These are phyloP conservation scores for Gortyna flavago DNA, from an alignment of 2,888 invertebrate species.

Conservation along the genomic window DNA sequence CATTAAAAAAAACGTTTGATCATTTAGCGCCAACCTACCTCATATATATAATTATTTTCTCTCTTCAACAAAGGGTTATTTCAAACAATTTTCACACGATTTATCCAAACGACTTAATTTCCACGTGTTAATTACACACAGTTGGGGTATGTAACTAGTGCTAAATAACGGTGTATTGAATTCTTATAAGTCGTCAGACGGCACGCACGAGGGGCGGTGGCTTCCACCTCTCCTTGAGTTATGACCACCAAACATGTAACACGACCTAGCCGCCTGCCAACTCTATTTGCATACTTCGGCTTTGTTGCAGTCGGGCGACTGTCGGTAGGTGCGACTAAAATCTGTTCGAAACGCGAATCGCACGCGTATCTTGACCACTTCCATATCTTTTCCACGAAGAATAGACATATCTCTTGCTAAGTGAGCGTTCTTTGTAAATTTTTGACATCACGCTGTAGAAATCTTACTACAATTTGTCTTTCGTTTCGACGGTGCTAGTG, in stretches of 20 bases:
- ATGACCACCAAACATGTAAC: conserved; percentile 84
- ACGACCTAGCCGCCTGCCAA: conserved; percentile 74
- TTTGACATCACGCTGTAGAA: neutral
- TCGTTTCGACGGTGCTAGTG: neutral
- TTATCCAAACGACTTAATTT: conserved; percentile 66
- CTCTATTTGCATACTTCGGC: conserved; percentile 80
- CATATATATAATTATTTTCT: neutral
- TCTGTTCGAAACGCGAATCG: neutral
- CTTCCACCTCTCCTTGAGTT: conserved; percentile 78
- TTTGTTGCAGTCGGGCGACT: conserved; percentile 55
- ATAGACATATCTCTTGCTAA: neutral
- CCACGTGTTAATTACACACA: conserved; percentile 56
- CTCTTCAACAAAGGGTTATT: neutral
- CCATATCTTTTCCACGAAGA: neutral
- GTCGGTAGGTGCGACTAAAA: conserved; percentile 30
- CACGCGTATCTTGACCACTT: neutral
- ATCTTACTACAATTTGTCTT: neutral
- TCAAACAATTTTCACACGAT: conserved; percentile 27
- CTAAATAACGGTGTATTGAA: conserved; percentile 78
- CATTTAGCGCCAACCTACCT: neutral
- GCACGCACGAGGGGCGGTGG: conserved; percentile 81
- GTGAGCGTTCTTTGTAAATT: neutral
- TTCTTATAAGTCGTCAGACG: conserved; percentile 79
- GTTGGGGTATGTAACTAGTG: conserved; percentile 65
- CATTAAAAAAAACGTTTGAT: neutral